Conservation (phyloP, 2,888 invertebrate species). For the Notodonta dromedarius region DNA sequence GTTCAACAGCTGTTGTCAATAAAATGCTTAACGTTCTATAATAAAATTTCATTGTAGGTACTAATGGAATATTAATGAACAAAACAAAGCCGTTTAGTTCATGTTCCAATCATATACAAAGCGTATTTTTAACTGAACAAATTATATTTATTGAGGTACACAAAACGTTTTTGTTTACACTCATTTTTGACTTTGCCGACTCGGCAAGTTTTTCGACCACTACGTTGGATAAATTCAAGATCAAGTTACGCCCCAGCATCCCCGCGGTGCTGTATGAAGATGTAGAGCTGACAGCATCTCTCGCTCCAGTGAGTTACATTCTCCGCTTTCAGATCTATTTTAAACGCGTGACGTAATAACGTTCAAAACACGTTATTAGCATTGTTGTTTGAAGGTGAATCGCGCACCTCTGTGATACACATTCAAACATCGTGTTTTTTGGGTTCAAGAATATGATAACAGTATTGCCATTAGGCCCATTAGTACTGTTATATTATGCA, state of each 20-base stretch:
- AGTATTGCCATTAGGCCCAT: too few species aligned
- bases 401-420: slow-evolving; percentile 1
- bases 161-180: not conserved
- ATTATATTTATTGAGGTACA: not conserved
- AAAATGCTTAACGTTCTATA: too few species aligned
- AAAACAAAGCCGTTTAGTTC: not conserved
- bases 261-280: not conserved
- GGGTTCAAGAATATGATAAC: not conserved
- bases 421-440: not conserved
- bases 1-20: too few species aligned
- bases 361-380: slow-evolving; percentile 3
- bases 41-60: too few species aligned
- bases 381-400: slow-evolving; percentile 2
- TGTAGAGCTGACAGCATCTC: not conserved
- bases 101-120: not conserved
- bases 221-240: too few species aligned
- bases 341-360: not conserved
- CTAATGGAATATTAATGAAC: not conserved
- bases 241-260: too few species aligned
- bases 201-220: too few species aligned
- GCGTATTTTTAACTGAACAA: too few species aligned
- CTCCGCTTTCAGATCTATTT: not conserved
- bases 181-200: not conserved
- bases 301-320: slow-evolving; percentile 2
- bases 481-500: too few species aligned